Conservation (phyloP, 2,113 vertebrate genomes). For the Miniopterus natalensis region DNA sequence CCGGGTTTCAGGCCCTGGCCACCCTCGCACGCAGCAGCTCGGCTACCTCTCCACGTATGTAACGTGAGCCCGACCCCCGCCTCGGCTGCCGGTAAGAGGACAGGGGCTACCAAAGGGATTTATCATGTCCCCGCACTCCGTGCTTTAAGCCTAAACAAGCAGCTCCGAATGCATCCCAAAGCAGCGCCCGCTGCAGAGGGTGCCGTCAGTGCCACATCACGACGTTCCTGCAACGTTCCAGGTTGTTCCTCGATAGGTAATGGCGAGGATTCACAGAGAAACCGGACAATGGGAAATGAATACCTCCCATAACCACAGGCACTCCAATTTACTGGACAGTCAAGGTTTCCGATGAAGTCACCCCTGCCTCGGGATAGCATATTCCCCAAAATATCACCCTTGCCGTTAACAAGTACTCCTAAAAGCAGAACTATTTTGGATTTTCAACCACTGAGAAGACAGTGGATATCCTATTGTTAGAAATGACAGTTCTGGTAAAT, state of each 20-base stretch:
- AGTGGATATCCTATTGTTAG: not conserved
- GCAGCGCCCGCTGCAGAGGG: constrained; percentile 43
- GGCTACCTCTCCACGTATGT: not conserved
- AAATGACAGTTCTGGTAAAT: not conserved
- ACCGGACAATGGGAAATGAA: not conserved
- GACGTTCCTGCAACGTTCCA: constrained; percentile 57
- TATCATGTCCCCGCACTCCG: not conserved
- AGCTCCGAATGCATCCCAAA: constrained; percentile 61
- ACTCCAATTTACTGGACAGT: not conserved
- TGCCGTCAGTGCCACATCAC: not conserved
- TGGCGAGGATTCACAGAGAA: not conserved
- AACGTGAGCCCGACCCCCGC: not conserved
- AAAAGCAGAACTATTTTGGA: not conserved
- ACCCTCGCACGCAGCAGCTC: not conserved
- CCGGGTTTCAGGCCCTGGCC: not conserved
- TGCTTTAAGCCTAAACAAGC: constrained; percentile 75
- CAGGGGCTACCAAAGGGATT: constrained; percentile 67
- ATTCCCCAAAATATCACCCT: not conserved
- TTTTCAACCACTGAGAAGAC: constrained; percentile 1
- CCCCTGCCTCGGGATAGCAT: not conserved
- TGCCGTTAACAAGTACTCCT: not conserved
- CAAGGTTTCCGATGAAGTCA: not conserved
- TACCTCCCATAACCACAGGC: not conserved
- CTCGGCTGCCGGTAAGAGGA: constrained; percentile 57
- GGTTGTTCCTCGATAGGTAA: constrained; percentile 63